Evolutionary conservation across 2,113 vertebrate species (phyloP), one percentile per base, ranked within the genome.

Genomic region (Vidua macroura): DNA sequence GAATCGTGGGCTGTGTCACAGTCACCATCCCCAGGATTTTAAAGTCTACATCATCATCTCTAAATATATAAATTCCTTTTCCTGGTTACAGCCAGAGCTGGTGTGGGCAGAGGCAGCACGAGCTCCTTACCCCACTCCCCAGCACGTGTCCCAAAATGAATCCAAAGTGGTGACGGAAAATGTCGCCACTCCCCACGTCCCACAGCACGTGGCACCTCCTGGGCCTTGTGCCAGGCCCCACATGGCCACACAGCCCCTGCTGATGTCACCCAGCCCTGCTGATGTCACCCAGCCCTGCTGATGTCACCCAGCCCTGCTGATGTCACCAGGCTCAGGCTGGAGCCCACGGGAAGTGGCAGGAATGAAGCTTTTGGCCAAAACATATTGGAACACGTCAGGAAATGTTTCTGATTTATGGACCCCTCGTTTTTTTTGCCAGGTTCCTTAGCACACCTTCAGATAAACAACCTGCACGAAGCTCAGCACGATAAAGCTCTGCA

Each of bases 101-200:
- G 52, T 1, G 91, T 89, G 92, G 96, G 96, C 86, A 96, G 87
- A 76, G 43, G 28, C 83, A 58, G 59, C 58, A 7, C 3, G 41
- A 69, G 75, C 41, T 68, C 82, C 88, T 74, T 18, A 39, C 22
- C 66, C 74, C 24, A 1, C n/a, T 70, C 41, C 56, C 52, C 6
- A 2, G 64, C 90, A 69, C 7, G 2, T 60, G 69, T 18, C 70
- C 64, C 51, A 24, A 1, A 8, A 9, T 2, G 18, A 20, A 39
- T 52, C 55, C 64, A 70, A 10, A 25, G 44, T 1, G 4, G 6
- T 2, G 69, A 53, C 0, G 3, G 60, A 12, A 55, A 66, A 21
- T 13, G 16, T 27, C 21, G 22, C 73, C n/a, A 3, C 15, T 58
- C 18, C 79, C 86, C n/a, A 8, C 6, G 2, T n/a, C 19, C 23